Evolutionary conservation across 2,888 invertebrate species (phyloP), one percentile per base, ranked within the genome.

Genomic region (Plutella xylostella): DNA sequence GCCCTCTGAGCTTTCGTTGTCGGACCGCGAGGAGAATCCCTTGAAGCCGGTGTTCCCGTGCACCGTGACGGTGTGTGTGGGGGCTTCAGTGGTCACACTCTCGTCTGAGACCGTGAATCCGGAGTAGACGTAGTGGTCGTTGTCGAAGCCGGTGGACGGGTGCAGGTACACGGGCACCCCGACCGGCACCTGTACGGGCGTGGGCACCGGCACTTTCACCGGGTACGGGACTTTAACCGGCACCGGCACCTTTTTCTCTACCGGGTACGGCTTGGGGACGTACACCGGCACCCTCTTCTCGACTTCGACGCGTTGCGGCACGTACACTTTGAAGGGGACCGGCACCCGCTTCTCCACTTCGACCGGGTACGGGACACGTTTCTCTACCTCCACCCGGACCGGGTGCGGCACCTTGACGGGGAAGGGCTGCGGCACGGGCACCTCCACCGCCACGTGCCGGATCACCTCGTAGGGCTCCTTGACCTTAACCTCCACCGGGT

Each of bases 331-430:
- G 30, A 53, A 50, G 1, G 75, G 79, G 17, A 71, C 65, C 0
- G 72, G 76, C 18, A 82, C 71, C 53, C 60, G 75, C 65, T 72
- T 87, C 60, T 85, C 86, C 3, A 85, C 73, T 52, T 77, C 70
- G 3, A 82, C 74, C 1, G 76, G 78, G 53, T 77, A 76, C 2
- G 79, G 80, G 20, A 84, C 75, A 61, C 60, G 68, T 50, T 76
- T 70, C 65, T 86, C 86, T 11, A 80, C 63, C 3, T 71, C 73
- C 0, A 84, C 78, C 2, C 83, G 80, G 55, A 85, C 79, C 2
- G 86, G 86, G 48, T 84, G 68, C 14, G 83, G 86, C 1, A 87
- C 78, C 59, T 74, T 82, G 7, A 88, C 76, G 9, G 86, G 76
- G 55, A 84, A 86, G 1, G 87, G 86, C 54, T 80, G 72, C 2